Base-by-base conservation (phyloP, 2,113 vertebrate species). In the Hippocampus guttulatus region DNA sequence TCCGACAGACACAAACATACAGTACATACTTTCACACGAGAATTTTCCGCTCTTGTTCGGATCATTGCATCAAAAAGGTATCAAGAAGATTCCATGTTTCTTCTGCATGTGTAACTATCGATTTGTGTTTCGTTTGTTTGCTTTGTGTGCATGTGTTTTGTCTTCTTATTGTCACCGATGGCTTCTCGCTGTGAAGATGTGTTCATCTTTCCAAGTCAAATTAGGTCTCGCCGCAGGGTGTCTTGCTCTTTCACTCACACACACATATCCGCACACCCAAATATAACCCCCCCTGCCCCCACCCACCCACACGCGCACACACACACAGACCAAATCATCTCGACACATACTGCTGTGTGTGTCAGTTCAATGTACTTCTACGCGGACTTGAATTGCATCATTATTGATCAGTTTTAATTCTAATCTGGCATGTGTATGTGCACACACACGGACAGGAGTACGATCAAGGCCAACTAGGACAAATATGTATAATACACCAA, bases 121-220 rank as follows among this genome's bases (percentile, higher is more conserved):
- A 40, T 68, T 65, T 83, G 77, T 79, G 70, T 68, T 76, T 83
- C 74, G 49, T 78, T 80, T 70, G 75, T 80, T 74, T 66, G 23
- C 68, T 70, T 25, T 68, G 47, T 77, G 60, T 75, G 54, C n/a
- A 52, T 55, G 49, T 71, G 41, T 73, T 83, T 69, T 78, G 55
- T 85, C 57, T 81, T 79, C 21, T 75, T 75, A 62, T 75, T 88
- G 84, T 80, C 78, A 85, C 74, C 71, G 76, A 60, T 70, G 82
- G 71, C 78, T 71, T 80, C 82, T 86, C 77, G 72, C 79, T 78
- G 82, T 78, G 76, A 73, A 82, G 73, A 74, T 77, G 77, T 81
- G 85, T 83, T 88, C 84, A 82, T 88, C 85, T 88, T 81, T 81
- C 67, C 75, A 82, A 85, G 90, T 90, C 88, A 91, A 91, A 91